A percentile compares a stretch with the other conserved stretches of the same genome.
Conservation (phyloP, 2,888 invertebrate species). For the Pecten maximus region DNA sequence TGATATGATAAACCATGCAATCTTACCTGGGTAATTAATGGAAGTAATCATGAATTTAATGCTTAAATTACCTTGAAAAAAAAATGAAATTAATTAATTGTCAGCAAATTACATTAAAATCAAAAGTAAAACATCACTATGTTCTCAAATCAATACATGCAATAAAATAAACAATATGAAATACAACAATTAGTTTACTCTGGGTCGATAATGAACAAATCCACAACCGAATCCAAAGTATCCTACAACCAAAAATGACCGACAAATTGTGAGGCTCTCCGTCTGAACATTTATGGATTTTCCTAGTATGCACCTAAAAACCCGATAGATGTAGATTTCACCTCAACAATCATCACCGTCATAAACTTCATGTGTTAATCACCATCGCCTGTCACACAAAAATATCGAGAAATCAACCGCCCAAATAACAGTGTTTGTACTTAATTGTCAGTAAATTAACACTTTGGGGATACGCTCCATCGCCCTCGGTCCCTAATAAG, state of each 20-base stretch:
- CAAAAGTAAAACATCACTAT: too few species aligned
- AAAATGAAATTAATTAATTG: too few species aligned
- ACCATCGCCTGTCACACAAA: slow-evolving; percentile 1
- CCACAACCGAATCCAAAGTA: not conserved
- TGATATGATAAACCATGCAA: too few species aligned
- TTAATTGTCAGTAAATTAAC: slow-evolving; percentile 13
- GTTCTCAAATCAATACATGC: too few species aligned
- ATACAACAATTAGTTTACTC: too few species aligned
- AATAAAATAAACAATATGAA: too few species aligned
- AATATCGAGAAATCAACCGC: slow-evolving; percentile 33
- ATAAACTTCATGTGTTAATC: not conserved
- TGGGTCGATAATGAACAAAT: too few species aligned
- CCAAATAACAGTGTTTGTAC: not conserved
- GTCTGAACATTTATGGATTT: not conserved
- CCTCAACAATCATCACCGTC: not conserved
- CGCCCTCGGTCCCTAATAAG: not conserved
- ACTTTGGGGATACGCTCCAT: slow-evolving; percentile 6
- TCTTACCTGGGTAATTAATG: too few species aligned
- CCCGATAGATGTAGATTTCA: not conserved
- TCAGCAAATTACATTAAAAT: too few species aligned
- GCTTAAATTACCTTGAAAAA: too few species aligned
- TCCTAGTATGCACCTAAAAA: not conserved
- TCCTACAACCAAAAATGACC: not conserved
- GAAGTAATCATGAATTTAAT: too few species aligned
- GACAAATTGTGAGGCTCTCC: not conserved